Evolutionary conservation across 2,797 vertebrate species (phyloP).

Genomic region (Fistularia commersonii): DNA sequence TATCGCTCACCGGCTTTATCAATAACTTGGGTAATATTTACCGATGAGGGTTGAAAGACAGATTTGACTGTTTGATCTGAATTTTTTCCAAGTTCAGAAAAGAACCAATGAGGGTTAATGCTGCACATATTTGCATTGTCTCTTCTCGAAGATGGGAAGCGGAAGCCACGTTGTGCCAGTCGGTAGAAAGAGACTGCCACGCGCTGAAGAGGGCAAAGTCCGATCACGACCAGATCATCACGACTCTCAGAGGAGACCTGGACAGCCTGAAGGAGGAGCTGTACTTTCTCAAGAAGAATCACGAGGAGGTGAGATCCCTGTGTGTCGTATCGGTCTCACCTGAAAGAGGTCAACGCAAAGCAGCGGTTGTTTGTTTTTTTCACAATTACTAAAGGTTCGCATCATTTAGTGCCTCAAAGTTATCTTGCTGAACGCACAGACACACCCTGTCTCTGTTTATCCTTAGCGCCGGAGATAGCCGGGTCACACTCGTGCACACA

Average conservation of each 20-base stretch:
- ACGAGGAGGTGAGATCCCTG: conserved; percentile 71
- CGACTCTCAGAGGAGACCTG: conserved; percentile 74
- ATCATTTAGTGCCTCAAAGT: conserved; percentile 28
- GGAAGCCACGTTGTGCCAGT: conserved; percentile 75
- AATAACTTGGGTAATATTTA: no score
- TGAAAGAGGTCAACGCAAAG: not conserved
- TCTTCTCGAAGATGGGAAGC: conserved; percentile 71
- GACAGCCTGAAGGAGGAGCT: conserved; percentile 81
- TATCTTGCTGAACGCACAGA: conserved; percentile 26
- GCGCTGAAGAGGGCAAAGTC: conserved; percentile 77
- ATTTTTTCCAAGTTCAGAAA: no score
- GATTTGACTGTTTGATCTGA: no score
- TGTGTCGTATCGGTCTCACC: no score
- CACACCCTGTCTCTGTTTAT: conserved; percentile 26
- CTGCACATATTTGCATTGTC: not conserved
- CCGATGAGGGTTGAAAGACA: no score
- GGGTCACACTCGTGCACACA: conserved; percentile 29
- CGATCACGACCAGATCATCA: conserved; percentile 74
- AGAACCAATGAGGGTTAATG: no score
- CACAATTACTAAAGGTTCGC: not conserved
- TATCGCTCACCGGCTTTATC: no score
- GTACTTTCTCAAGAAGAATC: conserved; percentile 79
- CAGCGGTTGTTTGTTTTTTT: conserved; percentile 8
- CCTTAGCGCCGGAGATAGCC: no score
- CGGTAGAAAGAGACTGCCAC: conserved; percentile 79